Percentiles rank a stretch among this genome's conserved stretches.
Evolutionary conservation across 2,797 vertebrate genomes (phyloP).

Genomic region (Cyclopterus lumpus): DNA sequence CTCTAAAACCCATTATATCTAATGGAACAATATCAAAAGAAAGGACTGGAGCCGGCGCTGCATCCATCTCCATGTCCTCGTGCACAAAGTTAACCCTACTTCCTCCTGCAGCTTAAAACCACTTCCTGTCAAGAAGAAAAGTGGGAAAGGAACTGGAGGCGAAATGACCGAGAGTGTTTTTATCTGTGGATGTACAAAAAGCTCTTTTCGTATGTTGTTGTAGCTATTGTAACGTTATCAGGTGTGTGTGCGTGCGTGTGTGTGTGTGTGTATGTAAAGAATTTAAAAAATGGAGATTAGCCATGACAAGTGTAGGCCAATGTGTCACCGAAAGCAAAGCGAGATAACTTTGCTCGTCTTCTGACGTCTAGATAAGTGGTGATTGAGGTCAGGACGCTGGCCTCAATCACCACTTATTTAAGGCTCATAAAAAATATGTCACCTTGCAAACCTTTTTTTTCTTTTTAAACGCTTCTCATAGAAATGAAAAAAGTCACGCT

Average conservation of each 20-base stretch:
- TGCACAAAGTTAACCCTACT: conserved; percentile 41
- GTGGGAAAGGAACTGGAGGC: background rate
- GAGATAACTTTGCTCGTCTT: conserved; percentile 11
- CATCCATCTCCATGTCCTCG: conserved; percentile 16
- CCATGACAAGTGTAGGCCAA: background rate
- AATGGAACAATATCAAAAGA: conserved; percentile 55
- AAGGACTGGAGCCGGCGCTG: conserved; percentile 23
- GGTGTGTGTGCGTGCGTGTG: no score
- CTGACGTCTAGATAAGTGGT: conserved; percentile 10
- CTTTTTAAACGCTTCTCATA: background rate
- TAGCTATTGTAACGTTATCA: background rate
- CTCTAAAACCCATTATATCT: conserved; percentile 73
- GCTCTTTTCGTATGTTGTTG: background rate
- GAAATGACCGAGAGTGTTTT: background rate
- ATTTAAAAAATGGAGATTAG: conserved; percentile 5
- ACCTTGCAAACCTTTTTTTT: background rate
- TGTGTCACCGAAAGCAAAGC: background rate
- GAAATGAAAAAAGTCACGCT: conserved; percentile 1
- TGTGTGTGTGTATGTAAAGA: background rate
- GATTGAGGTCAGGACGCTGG: background rate
- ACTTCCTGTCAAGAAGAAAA: background rate
- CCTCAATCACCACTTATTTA: background rate
- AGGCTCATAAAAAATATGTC: background rate
- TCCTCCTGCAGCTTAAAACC: background rate
- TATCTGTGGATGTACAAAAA: background rate